Percentiles rank a stretch among this genome's conserved stretches.
These are phyloP conservation scores for Apis mellifera DNA, from an alignment of 1,140 invertebrate genomes.

Conservation along the genomic window DNA sequence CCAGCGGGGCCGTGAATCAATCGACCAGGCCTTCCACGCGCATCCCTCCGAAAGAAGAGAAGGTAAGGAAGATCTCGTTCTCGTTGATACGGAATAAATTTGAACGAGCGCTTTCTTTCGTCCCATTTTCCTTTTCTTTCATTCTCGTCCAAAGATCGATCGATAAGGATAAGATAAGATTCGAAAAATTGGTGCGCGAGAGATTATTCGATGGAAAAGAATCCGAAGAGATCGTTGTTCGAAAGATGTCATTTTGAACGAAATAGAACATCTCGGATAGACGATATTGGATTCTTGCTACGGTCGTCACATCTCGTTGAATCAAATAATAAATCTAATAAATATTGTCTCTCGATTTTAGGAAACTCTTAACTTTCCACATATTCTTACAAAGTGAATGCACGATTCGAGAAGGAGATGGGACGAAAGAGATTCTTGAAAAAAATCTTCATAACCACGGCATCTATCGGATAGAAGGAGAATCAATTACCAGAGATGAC, in stretches of 20 bases:
- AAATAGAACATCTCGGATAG: background rate
- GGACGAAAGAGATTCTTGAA: no score
- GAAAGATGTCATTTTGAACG: conserved; percentile 26
- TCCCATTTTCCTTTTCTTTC: no score
- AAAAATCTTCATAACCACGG: conserved; percentile 23
- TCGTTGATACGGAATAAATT: background rate
- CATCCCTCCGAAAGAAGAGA: conserved; percentile 28
- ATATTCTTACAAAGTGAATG: background rate
- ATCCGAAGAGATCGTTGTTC: background rate
- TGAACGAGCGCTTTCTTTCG: no score
- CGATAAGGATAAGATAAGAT: no score
- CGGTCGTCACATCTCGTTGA: no score
- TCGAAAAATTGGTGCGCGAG: no score
- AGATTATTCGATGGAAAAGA: no score
- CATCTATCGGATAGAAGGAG: conserved; percentile 46
- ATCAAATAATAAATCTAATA: no score
- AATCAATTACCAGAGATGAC: background rate
- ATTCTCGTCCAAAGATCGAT: background rate
- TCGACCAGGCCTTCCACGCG: conserved; percentile 9
- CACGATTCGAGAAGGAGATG: no score
- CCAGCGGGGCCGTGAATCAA: conserved; percentile 28
- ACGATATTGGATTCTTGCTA: conserved; percentile 3
- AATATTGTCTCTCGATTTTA: no score
- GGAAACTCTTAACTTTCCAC: no score
- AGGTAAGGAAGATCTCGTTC: background rate